Base-by-base conservation (phyloP, 2,113 vertebrate species). In the Zeus faber region DNA sequence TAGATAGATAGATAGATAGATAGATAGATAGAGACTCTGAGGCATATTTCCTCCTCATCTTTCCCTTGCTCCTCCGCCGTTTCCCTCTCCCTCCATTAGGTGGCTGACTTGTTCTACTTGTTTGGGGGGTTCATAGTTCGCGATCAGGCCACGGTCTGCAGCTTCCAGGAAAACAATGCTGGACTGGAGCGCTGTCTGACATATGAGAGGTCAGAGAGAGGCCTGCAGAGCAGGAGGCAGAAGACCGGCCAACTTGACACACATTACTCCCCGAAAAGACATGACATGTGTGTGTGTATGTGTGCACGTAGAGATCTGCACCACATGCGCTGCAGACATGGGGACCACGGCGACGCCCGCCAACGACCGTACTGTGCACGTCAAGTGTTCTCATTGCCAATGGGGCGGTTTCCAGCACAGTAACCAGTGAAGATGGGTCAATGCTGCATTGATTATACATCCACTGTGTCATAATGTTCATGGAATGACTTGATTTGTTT, bases 31-130 rank as follows among this genome's bases (percentile, higher is more conserved):
- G 37, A 18, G 16, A 40, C 2, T 4, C 14, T 13, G 23, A 24
- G 22, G 44, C 24, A 10, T 23, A 11, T 46, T 44, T 44, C 4
- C 5, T 9, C 8, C 6, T 3, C 11, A 22, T 18, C 2, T 8
- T 44, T 27, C 16, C 6, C 13, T 7, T 17, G 25, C 23, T 11
- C 0, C 3, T 24, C 55, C 20, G 47, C 47, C 47, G 41, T 64
- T 86, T 84, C 85, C 72, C 18, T 62, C 64, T 65, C 58, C 71
- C 72, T 84, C 85, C 81, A 85, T 85, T 88, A 87, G 81, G 81
- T 85, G 88, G 84, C 88, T 89, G 70, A 80, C 83, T 88, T 87
- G 84, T 78, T 71, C 87, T 74, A 63, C 68, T 74, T 69, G 82
- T 74, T 58, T 56, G 54, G 49, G 55, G 66, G 62, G 29, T 58